Conservation (phyloP, 2,113 vertebrate species). For the Heterotilapia buettikoferi region DNA sequence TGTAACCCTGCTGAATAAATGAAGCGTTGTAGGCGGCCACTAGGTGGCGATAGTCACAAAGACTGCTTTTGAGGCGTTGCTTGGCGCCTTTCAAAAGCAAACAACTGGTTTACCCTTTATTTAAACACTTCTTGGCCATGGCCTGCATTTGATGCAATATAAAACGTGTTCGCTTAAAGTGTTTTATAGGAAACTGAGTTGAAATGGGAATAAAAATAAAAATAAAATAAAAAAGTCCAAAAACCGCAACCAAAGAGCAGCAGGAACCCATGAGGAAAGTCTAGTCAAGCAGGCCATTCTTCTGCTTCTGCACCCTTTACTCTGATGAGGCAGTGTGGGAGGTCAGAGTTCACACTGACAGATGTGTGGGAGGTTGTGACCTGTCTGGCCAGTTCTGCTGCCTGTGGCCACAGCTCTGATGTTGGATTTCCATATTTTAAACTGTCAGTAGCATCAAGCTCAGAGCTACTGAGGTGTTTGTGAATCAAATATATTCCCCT, state of each 20-base stretch:
- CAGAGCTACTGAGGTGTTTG: neutral
- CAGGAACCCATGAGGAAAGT: neutral
- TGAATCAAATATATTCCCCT: neutral
- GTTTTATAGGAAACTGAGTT: neutral
- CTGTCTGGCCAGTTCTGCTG: neutral
- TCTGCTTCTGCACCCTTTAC: neutral
- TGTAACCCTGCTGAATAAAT: accelerated
- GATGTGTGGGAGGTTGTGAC: slow-evolving; percentile 1
- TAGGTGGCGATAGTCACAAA: slow-evolving; percentile 17
- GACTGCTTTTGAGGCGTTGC: neutral
- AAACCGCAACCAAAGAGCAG: neutral
- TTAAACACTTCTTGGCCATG: neutral
- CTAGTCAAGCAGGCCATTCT: neutral
- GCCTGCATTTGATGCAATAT: neutral
- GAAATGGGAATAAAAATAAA: neutral
- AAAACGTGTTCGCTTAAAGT: neutral
- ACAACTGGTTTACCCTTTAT: neutral
- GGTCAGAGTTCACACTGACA: slow-evolving; percentile 28
- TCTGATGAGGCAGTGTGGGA: neutral
- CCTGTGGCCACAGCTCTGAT: neutral
- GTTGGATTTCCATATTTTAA: neutral
- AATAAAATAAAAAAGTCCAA: neutral
- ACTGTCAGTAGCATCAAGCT: neutral
- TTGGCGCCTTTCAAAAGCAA: neutral
- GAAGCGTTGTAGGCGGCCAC: neutral